Evolutionary conservation across 2,888 invertebrate species (phyloP).

Genomic region (Allolobophora icterica): DNA sequence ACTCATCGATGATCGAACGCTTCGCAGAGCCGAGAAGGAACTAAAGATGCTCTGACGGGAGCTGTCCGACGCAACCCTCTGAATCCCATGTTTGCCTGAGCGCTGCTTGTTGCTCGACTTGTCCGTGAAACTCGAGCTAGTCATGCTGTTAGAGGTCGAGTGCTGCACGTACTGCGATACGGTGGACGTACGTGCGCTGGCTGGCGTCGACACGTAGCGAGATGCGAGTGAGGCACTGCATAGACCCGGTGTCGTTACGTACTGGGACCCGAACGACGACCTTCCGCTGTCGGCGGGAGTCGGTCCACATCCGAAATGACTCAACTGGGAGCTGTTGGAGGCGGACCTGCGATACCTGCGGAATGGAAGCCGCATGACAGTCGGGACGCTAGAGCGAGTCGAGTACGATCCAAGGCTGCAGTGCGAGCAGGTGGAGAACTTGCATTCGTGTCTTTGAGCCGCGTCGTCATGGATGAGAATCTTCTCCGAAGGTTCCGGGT

Average conservation of each 20-base stretch:
- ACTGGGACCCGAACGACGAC: slow-evolving; percentile 32
- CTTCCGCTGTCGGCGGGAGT: slow-evolving; percentile 33
- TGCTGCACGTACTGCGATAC: neutral
- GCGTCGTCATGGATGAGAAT: neutral
- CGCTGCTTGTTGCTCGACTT: neutral
- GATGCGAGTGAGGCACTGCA: slow-evolving; percentile 2
- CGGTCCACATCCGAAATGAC: slow-evolving; percentile 23
- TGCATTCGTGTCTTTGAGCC: neutral
- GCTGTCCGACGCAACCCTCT: slow-evolving; percentile 7
- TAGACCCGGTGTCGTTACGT: neutral
- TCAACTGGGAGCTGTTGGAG: slow-evolving; percentile 27
- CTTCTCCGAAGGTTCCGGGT: neutral
- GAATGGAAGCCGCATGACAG: slow-evolving; percentile 28
- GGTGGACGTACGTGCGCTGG: slow-evolving; percentile 18
- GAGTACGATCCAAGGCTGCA: slow-evolving; percentile 18
- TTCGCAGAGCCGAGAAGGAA: slow-evolving; percentile 22
- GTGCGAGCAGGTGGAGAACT: slow-evolving; percentile 25
- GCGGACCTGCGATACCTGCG: neutral
- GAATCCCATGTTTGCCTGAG: neutral
- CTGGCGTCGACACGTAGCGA: neutral
- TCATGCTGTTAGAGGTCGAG: slow-evolving; percentile 13
- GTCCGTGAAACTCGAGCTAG: slow-evolving; percentile 3
- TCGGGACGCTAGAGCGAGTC: slow-evolving; percentile 35
- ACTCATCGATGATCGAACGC: slow-evolving; percentile 32
- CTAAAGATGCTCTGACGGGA: slow-evolving; percentile 25